Base-by-base conservation (phyloP, 2,888 invertebrate species). In the Drosophila multiciliata region DNA sequence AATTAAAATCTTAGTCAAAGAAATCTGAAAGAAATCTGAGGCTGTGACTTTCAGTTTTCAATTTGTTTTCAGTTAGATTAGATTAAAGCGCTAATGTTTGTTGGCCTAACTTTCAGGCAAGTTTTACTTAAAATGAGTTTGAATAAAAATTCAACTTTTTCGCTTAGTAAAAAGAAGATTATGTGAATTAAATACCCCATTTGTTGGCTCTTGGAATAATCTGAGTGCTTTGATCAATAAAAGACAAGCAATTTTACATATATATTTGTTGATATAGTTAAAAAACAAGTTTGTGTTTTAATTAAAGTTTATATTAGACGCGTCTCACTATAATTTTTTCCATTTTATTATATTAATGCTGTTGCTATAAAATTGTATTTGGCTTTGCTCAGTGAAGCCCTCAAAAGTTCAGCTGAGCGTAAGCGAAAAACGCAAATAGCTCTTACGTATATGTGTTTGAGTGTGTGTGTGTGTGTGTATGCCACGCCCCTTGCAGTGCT, bases 341-440 rank as follows among this genome's bases (percentile, higher is more conserved):
- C 60, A 61, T 72, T 67, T 76, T 66, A n/a, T 57, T 60, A n/a
- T 60, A n/a, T 29, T 66, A 38, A 42, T 33, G 11, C 26, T 40
- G 12, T 8, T 33, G 23, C 50, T 20, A 20, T 20, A 38, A 66
- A 60, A 38, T 45, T 72, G 55, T 48, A 32, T 61, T 69, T 81
- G 72, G 73, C 57, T 83, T 71, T 82, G 78, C 68, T 75, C 80
- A 89, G 65, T 76, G 87, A 82, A 86, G 83, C 80, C 73, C 65
- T 61, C 62, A 69, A 59, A 60, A 54, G 63, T 68, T 73, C 74
- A 88, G 75, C 72, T 79, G 69, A 87, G 87, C 82, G 89, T 72
- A 68, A 74, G 78, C 67, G 73, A 69, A 67, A 61, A 71, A 80
- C 90, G 89, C 90, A 85, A 90, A 90, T 90, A 86, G 87, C 82